These are phyloP conservation scores for Megaceryle torquata DNA, from an alignment of 2,113 vertebrate species.

Conservation along the genomic window DNA sequence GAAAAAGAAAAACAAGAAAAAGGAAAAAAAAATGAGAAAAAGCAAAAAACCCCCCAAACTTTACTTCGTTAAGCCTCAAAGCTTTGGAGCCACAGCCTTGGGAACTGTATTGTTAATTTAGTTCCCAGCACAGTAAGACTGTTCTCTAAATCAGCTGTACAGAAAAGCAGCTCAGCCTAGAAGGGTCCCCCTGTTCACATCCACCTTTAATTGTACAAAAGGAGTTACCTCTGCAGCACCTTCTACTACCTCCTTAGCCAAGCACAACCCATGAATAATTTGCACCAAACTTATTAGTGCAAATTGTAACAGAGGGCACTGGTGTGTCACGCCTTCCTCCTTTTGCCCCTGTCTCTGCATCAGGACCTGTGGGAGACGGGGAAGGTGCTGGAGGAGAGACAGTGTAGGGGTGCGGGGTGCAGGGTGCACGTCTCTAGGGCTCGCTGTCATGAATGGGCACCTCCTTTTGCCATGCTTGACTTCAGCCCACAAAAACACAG, in stretches of 20 bases:
- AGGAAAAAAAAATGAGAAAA: fast-evolving
- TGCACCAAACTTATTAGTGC: fast-evolving
- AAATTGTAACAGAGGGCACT: fast-evolving
- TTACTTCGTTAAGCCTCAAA: background rate
- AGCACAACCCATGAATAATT: fast-evolving
- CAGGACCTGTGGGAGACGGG: fast-evolving
- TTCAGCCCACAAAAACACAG: background rate
- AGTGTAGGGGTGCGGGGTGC: fast-evolving
- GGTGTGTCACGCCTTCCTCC: fast-evolving
- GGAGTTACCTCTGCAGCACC: background rate
- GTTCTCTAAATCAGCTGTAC: background rate
- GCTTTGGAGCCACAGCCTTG: background rate
- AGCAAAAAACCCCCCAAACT: fast-evolving
- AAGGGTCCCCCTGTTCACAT: background rate
- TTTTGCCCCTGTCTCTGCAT: background rate
- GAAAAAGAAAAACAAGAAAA: fast-evolving
- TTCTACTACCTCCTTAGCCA: background rate
- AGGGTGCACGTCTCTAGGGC: fast-evolving
- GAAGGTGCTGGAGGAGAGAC: background rate
- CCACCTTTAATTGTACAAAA: background rate
- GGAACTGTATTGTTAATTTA: background rate
- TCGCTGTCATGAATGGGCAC: fast-evolving
- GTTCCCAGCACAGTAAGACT: background rate
- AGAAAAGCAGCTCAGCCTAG: background rate
- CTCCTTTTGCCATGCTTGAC: fast-evolving